phyloP scores from a whole-genome alignment of 2,888 invertebrate genomes.

The Acrocyrtus sp. region DNA sequence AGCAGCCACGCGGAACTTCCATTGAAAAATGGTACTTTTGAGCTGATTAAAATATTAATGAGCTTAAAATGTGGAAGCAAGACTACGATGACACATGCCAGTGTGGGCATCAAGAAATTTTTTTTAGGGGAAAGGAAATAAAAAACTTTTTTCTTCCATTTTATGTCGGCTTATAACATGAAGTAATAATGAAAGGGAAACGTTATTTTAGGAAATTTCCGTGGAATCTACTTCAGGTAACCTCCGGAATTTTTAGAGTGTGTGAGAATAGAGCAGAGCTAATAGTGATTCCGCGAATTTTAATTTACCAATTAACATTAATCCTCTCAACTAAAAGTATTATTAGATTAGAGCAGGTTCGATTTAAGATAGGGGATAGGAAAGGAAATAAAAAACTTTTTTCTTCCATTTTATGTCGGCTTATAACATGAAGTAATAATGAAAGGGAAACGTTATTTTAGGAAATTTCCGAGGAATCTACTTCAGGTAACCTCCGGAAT shows the following conservation, averaged over 20 bases:
- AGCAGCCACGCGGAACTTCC: constrained; percentile 26
- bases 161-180: not conserved
- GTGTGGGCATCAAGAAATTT: not conserved
- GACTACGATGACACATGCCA: constrained; percentile 2
- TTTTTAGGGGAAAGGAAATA: not conserved
- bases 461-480: too few relatives aligned
- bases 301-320: too few relatives aligned
- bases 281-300: too few relatives aligned
- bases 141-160: not conserved
- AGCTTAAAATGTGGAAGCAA: constrained; percentile 15
- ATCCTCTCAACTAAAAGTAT: too few relatives aligned
- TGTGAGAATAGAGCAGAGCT: too few relatives aligned
- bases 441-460: too few relatives aligned
- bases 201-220: too few relatives aligned
- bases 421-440: not conserved
- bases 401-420: not conserved
- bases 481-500: too few relatives aligned
- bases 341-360: too few relatives aligned
- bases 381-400: constrained; percentile 2
- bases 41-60: constrained; percentile 45
- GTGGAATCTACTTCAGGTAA: too few relatives aligned
- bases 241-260: too few relatives aligned
- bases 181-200: too few relatives aligned
- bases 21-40: constrained; percentile 24
- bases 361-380: not conserved